Conservation (phyloP, 2,888 invertebrate genomes). For the Phytoseiulus persimilis region DNA sequence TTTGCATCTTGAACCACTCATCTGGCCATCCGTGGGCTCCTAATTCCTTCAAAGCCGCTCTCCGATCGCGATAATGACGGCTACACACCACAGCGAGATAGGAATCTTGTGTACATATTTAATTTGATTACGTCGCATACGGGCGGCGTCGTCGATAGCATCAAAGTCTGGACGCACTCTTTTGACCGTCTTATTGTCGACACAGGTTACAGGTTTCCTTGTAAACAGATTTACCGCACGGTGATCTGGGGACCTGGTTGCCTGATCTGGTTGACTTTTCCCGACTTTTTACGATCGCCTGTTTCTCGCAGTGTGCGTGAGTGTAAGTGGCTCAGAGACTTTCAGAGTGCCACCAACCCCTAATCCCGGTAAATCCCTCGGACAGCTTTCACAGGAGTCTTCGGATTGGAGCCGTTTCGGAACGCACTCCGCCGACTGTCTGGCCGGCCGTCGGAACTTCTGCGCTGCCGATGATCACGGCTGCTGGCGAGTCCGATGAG, state of each 20-base stretch:
- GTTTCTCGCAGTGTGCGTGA: neutral
- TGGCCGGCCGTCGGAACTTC: neutral
- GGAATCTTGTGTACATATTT: slow-evolving; percentile 5
- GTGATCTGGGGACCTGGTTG: neutral
- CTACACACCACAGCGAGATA: neutral
- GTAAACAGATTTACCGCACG: neutral
- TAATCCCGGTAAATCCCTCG: neutral
- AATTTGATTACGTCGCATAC: slow-evolving; percentile 5
- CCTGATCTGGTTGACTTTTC: neutral
- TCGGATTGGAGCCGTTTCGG: neutral
- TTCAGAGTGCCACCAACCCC: neutral
- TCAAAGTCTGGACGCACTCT: neutral
- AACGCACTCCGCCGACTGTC: neutral
- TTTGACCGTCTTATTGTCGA: neutral
- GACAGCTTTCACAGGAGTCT: neutral
- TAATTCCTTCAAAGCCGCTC: neutral
- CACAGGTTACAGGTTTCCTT: neutral
- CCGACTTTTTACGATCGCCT: neutral
- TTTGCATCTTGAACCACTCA: neutral
- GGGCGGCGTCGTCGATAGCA: neutral
- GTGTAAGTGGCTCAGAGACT: neutral
- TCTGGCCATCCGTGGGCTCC: neutral
- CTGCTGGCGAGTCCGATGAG: no score
- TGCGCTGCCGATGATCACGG: neutral
- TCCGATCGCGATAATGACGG: neutral